Base-by-base conservation (phyloP, 1,140 invertebrate genomes). In the Sinonovacula constricta region DNA sequence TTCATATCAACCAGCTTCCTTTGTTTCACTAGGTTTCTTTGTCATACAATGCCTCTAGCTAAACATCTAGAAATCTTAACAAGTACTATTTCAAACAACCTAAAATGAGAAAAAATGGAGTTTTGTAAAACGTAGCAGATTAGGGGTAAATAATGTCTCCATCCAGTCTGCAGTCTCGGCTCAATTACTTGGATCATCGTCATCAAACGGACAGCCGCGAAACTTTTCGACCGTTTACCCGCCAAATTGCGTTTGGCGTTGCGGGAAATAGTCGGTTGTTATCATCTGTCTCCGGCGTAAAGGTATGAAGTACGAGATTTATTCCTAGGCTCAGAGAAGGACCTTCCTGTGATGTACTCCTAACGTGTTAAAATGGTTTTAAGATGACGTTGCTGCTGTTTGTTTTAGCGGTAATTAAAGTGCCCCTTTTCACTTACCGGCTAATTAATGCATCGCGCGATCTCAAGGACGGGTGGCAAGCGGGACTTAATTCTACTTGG, bases 321-420 rank as follows among this genome's bases (percentile, higher is more conserved):
- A 45, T 65, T 33, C 18, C 26, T 2, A 65, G 14, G 62, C 45
- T 22, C n/a, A 36, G 62, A 65, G 36, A 65, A 15, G 7, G 15
- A 2, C 12, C 12, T 24, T 65, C 39, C 62, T 14, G 3, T 36
- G 5, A 45, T 15, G 22, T 3, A 34, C 31, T 10, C 12, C 24
- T 28, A 22, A 65, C 30, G 62, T 65, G 62, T 65, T 1, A 65
- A 65, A 65, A 65, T 36, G 33, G 62, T 65, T 65, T 65, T 65
- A 65, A 65, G 28, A 65, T 45, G 15, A n/a, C 62, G 15, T 24
- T 7, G 33, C 33, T 26, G 34, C 62, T 65, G 62, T 65, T 31
- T 65, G 39, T 65, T 22, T 65, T 39, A 65, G 62, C 39, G 39
- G 39, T 18, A 45, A 45, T 45, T 18, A 45, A 45, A 45, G 39